phyloP scores from a whole-genome alignment of 2,888 invertebrate genomes.

The Drosophila falleni region DNA sequence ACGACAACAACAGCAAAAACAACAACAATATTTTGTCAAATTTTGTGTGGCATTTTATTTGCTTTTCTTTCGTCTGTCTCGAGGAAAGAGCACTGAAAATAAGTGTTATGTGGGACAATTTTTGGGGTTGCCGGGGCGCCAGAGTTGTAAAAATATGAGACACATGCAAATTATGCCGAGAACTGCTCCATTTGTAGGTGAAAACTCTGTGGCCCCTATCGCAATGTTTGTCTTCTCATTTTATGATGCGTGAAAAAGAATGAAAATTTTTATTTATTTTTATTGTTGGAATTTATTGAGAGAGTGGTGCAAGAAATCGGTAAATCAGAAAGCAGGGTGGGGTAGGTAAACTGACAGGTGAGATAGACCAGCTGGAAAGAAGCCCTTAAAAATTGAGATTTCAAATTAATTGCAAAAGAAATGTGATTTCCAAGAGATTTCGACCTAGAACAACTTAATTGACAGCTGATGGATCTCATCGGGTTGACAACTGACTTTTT shows the following conservation, averaged over 20 bases:
- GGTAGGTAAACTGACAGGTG: constrained; percentile 1
- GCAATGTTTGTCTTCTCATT: constrained; percentile 28
- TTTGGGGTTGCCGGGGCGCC: constrained; percentile 17
- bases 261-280: constrained; percentile 50
- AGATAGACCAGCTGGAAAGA: constrained; percentile 13
- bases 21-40: constrained; percentile 53
- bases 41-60: constrained; percentile 67
- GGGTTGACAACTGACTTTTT: constrained; percentile 54
- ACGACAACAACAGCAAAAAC: constrained; percentile 19
- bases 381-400: background rate
- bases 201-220: background rate
- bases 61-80: constrained; percentile 24
- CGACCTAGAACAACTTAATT: constrained; percentile 7
- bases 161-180: constrained; percentile 66
- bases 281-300: constrained; percentile 52
- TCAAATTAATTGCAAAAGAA: constrained; percentile 12
- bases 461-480: constrained; percentile 11
- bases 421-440: constrained; percentile 8
- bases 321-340: background rate
- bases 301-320: constrained; percentile 22
- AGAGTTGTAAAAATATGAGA: constrained; percentile 64
- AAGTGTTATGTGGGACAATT: constrained; percentile 16
- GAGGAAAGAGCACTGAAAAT: background rate
- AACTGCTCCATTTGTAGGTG: background rate
- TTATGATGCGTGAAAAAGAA: constrained; percentile 45